Evolutionary conservation across 2,113 vertebrate genomes (phyloP).

Genomic region (Brachypodius melanocephalos): DNA sequence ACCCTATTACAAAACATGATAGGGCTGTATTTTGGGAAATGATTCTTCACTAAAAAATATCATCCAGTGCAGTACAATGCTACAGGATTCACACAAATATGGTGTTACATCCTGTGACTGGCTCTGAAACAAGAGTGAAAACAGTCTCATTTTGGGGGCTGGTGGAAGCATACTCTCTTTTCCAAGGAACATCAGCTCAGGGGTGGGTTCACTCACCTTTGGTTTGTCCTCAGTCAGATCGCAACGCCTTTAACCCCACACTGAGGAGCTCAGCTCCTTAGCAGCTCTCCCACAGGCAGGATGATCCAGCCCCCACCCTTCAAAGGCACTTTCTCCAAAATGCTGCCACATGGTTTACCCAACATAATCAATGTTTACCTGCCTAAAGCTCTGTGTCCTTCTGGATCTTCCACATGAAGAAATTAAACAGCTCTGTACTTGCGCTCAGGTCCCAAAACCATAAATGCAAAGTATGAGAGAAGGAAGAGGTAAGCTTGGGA

Average conservation of each 20-base stretch:
- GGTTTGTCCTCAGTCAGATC: background rate
- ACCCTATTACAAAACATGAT: background rate
- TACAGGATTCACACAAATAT: background rate
- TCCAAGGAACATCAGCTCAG: background rate
- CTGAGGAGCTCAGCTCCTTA: background rate
- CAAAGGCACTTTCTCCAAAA: background rate
- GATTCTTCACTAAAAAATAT: background rate
- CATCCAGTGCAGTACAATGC: background rate
- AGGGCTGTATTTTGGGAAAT: background rate
- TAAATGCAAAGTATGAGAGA: background rate
- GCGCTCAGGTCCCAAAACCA: background rate
- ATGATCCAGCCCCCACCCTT: background rate
- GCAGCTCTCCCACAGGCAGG: background rate
- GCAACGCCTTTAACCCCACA: accelerated
- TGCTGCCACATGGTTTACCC: accelerated
- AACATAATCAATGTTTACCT: background rate
- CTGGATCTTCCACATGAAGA: background rate
- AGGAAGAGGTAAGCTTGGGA: background rate
- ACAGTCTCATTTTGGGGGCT: background rate
- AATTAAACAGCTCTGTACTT: background rate
- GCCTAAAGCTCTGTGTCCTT: background rate
- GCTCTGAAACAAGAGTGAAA: background rate
- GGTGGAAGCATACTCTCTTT: background rate
- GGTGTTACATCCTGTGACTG: background rate
- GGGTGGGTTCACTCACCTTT: background rate